phyloP scores from a whole-genome alignment of 2,113 vertebrate genomes.

The Archocentrus centrarchus region DNA sequence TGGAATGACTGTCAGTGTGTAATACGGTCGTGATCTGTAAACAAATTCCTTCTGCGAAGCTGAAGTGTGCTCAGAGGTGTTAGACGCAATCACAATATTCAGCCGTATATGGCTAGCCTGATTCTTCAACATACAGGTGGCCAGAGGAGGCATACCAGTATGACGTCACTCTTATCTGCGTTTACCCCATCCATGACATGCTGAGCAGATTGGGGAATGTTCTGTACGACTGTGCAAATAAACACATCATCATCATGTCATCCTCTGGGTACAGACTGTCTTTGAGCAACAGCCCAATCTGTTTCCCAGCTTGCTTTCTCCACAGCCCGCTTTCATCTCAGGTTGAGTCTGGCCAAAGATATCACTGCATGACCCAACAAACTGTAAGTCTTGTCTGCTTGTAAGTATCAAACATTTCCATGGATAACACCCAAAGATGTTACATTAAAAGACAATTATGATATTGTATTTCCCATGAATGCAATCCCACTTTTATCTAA shows the following conservation, averaged over 20 bases:
- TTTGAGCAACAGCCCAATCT: constrained; percentile 33
- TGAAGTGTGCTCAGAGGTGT: constrained; percentile 38
- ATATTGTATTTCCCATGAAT: constrained; percentile 55
- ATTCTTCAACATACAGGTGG: constrained; percentile 54
- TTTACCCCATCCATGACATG: constrained; percentile 30
- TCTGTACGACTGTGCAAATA: constrained; percentile 47
- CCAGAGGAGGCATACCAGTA: background rate
- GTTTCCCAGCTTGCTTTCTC: constrained; percentile 33
- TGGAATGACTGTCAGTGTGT: constrained; percentile 7
- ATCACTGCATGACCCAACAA: constrained; percentile 22
- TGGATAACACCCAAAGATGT: constrained; percentile 28
- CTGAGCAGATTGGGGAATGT: constrained; percentile 29
- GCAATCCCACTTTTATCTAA: background rate
- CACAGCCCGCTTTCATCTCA: constrained; percentile 53
- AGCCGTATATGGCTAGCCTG: constrained; percentile 53
- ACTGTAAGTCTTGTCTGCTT: constrained; percentile 30
- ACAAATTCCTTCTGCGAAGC: constrained; percentile 43
- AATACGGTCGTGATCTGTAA: constrained; percentile 31
- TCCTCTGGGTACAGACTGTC: constrained; percentile 15
- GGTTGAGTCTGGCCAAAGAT: constrained; percentile 34
- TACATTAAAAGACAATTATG: background rate
- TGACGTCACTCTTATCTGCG: constrained; percentile 50
- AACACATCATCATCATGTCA: constrained; percentile 50
- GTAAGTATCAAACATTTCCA: background rate
- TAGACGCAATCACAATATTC: constrained; percentile 18